Evolutionary conservation across 2,797 vertebrate species (phyloP), one percentile per base, ranked within the genome.

Genomic region (Chloroceryle inda): DNA sequence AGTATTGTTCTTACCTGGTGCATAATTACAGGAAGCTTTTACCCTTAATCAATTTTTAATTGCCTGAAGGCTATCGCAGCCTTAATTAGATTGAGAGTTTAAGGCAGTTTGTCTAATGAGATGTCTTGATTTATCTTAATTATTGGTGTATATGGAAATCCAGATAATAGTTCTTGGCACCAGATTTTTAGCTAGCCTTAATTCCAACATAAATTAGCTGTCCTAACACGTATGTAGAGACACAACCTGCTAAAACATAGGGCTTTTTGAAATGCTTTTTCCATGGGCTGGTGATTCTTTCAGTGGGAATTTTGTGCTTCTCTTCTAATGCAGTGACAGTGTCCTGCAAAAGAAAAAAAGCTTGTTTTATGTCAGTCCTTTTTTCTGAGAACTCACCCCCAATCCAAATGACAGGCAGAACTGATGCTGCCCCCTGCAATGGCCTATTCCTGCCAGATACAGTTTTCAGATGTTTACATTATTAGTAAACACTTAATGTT

Each of bases 11-110:
- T 86, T 94, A 77, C 37, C 59, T 76, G 59, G 10, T 81, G n/a
- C 79, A 10, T 89, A 59, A 73, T 82, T 61, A 79, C 64, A 77
- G 87, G 67, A 97, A 87, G 63, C 38, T 85, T 59, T 95, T 88
- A 59, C 33, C 68, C 93, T 72, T 88, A 84, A 29, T 88, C 73
- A 58, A 6, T 78, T 73, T 89, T 96, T 88, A 92, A 58, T 94
- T 88, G 45, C 63, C 64, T 18, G 1, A 67, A 84, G 73, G 24
- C 56, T 89, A 50, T 94, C 4, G 6, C 85, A 83, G 59, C 87
- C 33, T 66, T 85, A 89, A 67, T 89, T 84, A 87, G 67, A 94
- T 24, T 72, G 52, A 92, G 69, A 78, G 44, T 27, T 84, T 94
- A 86, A 69, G 79, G 35, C 33, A 56, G 33, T 72, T 72, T 85